A percentile compares a stretch with the other conserved stretches of the same genome.
Evolutionary conservation across 2,797 vertebrate species (phyloP).

Genomic region (Phaenicophaeus curvirostris): DNA sequence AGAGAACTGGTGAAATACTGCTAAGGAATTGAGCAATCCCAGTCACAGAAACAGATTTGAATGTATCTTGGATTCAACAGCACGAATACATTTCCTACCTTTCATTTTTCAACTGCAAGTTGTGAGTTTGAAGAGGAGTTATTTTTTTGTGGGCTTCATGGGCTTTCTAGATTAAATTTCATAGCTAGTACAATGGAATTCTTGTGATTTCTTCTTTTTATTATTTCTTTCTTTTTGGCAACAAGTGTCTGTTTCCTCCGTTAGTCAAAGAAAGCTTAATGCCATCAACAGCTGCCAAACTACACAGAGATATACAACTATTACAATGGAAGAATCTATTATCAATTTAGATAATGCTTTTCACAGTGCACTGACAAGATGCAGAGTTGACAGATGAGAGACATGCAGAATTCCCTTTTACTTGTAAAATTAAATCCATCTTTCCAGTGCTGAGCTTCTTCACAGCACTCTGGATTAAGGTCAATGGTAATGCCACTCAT

Average conservation of each 20-base stretch:
- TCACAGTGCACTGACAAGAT: neutral
- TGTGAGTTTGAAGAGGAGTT: neutral
- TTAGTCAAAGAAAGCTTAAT: slow-evolving; percentile 6
- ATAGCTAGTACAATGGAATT: neutral
- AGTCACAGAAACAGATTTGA: neutral
- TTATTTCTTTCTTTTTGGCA: neutral
- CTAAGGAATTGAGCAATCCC: neutral
- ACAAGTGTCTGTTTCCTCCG: neutral
- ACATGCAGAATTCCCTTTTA: neutral
- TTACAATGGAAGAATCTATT: neutral
- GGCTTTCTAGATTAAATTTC: neutral
- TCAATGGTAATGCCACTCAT: neutral
- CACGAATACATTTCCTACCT: neutral
- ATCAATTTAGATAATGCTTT: neutral
- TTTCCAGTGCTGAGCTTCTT: neutral
- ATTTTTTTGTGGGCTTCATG: neutral
- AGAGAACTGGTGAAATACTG: neutral
- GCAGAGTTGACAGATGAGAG: neutral
- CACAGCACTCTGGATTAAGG: neutral
- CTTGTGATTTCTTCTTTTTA: neutral
- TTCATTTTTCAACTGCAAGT: neutral
- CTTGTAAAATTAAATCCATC: neutral
- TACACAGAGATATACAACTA: neutral
- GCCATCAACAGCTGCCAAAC: neutral
- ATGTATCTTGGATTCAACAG: neutral